Conservation (phyloP, 2,797 vertebrate species). For the Chelon labrosus region DNA sequence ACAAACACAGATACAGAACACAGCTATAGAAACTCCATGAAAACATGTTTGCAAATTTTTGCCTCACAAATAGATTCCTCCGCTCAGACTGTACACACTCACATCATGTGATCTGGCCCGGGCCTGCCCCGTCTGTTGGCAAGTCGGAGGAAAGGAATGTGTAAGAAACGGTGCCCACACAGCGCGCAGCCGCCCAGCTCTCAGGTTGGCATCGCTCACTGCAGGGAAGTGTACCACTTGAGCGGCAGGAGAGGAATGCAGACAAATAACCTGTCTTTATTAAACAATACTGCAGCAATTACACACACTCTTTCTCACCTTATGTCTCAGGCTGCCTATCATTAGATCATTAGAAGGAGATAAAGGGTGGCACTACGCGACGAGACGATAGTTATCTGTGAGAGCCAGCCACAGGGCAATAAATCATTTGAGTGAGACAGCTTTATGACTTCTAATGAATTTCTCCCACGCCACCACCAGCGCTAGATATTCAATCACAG, state of each 20-base stretch:
- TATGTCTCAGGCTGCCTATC: constrained; percentile 33
- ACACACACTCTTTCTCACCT: constrained; percentile 72
- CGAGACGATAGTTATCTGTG: constrained; percentile 67
- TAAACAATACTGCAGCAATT: constrained; percentile 81
- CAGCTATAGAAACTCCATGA: constrained; percentile 69
- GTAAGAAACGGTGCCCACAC: constrained; percentile 75
- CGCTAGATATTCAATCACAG: constrained; percentile 45
- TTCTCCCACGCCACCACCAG: constrained; percentile 75
- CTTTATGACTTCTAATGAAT: constrained; percentile 77
- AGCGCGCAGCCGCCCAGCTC: constrained; percentile 62
- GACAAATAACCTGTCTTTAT: constrained; percentile 80
- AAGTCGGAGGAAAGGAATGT: constrained; percentile 68
- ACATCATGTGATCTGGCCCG: constrained; percentile 65
- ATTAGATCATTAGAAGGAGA: constrained; percentile 43
- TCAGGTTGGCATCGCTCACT: constrained; percentile 82
- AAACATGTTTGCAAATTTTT: constrained; percentile 55
- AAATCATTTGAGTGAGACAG: constrained; percentile 62
- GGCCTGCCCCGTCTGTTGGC: constrained; percentile 70
- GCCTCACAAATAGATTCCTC: constrained; percentile 49
- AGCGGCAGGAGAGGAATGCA: constrained; percentile 84
- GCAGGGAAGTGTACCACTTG: constrained; percentile 74
- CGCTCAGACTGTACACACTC: constrained; percentile 17
- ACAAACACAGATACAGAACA: constrained; percentile 58
- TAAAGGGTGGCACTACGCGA: constrained; percentile 66
- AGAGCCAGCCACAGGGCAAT: constrained; percentile 55